phyloP scores from a whole-genome alignment of 2,888 invertebrate species.

The Zeuzera pyrina region DNA sequence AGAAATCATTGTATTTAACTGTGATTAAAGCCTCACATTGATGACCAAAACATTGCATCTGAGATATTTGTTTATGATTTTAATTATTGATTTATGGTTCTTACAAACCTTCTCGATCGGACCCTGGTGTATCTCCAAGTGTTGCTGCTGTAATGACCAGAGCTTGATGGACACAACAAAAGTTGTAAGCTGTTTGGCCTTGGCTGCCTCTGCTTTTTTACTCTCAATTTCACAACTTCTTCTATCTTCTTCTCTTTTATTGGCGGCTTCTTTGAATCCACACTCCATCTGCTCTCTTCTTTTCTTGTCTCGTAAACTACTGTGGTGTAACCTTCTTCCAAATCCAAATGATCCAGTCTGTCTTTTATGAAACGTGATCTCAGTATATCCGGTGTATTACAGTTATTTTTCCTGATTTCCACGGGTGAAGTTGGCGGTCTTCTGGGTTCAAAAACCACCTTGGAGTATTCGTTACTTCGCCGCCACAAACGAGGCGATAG shows the following conservation, averaged over 20 bases:
- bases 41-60: too few relatives aligned
- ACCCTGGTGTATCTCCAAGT: constrained; percentile 65
- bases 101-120: constrained; percentile 59
- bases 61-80: too few relatives aligned
- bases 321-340: constrained; percentile 33
- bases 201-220: constrained; percentile 54
- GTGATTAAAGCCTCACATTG: too few relatives aligned
- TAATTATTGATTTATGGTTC: too few relatives aligned
- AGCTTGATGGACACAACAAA: constrained; percentile 56
- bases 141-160: constrained; percentile 62
- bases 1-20: too few relatives aligned
- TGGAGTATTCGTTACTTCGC: constrained; percentile 60
- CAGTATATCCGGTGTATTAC: constrained; percentile 47
- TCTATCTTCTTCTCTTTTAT: constrained; percentile 43
- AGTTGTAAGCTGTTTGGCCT: constrained; percentile 62
- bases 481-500: constrained; percentile 62
- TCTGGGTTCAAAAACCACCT: constrained; percentile 61
- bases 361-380: constrained; percentile 47
- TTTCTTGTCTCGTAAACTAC: constrained; percentile 18
- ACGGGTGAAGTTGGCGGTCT: constrained; percentile 52
- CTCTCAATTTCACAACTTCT: constrained; percentile 51
- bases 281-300: constrained; percentile 43
- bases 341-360: constrained; percentile 41
- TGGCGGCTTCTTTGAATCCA: constrained; percentile 47
- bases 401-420: constrained; percentile 35